These are phyloP conservation scores for Folsomia manolachei DNA, from an alignment of 2,888 invertebrate species.

Conservation along the genomic window DNA sequence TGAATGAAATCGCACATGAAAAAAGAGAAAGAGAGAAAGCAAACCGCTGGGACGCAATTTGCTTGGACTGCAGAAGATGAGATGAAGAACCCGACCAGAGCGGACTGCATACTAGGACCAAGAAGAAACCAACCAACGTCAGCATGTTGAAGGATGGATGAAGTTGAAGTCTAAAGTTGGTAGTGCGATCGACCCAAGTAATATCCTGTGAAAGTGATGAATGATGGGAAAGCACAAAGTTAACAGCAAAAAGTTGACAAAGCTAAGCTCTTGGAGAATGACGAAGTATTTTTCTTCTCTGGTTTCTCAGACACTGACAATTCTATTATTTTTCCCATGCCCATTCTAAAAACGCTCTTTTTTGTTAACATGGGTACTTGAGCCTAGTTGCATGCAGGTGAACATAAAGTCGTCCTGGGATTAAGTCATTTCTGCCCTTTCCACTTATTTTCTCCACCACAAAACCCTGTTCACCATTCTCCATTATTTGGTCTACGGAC, in stretches of 20 bases:
- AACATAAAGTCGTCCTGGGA: background rate
- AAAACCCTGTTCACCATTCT: background rate
- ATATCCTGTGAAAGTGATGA: slow-evolving; percentile 21
- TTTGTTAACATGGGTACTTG: background rate
- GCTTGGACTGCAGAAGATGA: background rate
- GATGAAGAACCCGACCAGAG: slow-evolving; percentile 10
- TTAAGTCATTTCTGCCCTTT: slow-evolving; percentile 4
- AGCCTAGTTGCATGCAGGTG: background rate
- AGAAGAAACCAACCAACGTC: slow-evolving; percentile 1
- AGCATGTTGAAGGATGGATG: background rate
- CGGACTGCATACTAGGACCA: too few species aligned
- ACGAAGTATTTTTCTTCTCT: slow-evolving; percentile 10
- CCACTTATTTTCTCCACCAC: background rate
- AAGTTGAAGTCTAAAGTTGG: slow-evolving; percentile 7
- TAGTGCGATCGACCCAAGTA: background rate
- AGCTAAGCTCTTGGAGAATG: slow-evolving; percentile 7
- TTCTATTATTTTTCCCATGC: slow-evolving; percentile 19
- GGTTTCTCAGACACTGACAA: slow-evolving; percentile 11
- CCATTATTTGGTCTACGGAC: background rate
- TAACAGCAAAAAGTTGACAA: slow-evolving; percentile 21
- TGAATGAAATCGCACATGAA: slow-evolving; percentile 11
- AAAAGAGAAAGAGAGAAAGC: background rate
- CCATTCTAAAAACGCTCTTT: background rate
- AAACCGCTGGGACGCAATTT: slow-evolving; percentile 17
- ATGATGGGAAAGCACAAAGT: slow-evolving; percentile 16